phyloP scores from a whole-genome alignment of 2,797 vertebrate species.

The Silurus lanzhouensis region DNA sequence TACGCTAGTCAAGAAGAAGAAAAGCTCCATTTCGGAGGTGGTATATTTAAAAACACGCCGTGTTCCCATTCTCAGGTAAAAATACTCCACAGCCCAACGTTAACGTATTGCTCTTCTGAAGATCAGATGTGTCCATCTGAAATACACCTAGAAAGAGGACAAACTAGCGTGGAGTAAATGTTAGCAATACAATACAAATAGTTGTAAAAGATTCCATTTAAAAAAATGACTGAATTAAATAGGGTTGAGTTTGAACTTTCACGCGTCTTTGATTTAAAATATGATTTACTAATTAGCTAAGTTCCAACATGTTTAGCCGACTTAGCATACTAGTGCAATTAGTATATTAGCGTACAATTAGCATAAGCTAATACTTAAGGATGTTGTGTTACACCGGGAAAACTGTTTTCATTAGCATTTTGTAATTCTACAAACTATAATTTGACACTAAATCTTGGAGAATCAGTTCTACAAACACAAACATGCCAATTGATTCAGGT shows the following conservation, averaged over 20 bases:
- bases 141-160: not conserved
- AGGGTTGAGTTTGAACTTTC: not conserved
- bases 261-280: not conserved
- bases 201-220: not conserved
- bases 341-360: not conserved
- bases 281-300: not conserved
- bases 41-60: constrained; percentile 73
- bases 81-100: constrained; percentile 3
- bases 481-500: not conserved
- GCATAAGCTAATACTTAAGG: not conserved
- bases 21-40: constrained; percentile 72
- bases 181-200: not conserved
- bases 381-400: not conserved
- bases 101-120: not conserved
- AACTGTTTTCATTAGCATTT: not conserved
- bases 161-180: not conserved
- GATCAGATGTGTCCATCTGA: not conserved
- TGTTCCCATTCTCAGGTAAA: constrained; percentile 55
- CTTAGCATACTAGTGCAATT: not conserved
- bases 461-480: not conserved
- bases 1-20: constrained; percentile 70
- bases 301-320: not conserved
- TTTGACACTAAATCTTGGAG: not conserved
- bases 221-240: not conserved
- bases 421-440: not conserved